A percentile compares a stretch with the other conserved stretches of the same genome.
Evolutionary conservation across 37 sponge, comb jelly and placozoan species (phyloP).

Genomic region (Cliona cf. orientalis): DNA sequence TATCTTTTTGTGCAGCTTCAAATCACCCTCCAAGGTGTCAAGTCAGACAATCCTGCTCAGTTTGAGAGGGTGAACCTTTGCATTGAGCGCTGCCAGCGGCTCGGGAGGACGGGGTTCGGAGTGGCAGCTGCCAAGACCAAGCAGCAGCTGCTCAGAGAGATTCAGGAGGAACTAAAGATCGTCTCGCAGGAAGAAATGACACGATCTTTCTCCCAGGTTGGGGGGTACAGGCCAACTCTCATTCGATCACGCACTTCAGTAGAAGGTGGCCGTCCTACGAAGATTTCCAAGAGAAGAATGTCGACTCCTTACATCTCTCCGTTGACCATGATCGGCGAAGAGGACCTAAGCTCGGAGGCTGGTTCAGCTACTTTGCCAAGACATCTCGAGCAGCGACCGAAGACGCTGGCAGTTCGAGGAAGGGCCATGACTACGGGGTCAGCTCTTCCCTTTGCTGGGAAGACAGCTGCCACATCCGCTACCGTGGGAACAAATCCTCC

Average conservation of each 20-base stretch:
- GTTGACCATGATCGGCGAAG: constrained; percentile 10
- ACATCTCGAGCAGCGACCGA: not conserved
- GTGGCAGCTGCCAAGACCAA: not conserved
- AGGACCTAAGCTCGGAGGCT: not conserved
- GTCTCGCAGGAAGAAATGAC: no score
- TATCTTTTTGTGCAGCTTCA: constrained; percentile 22
- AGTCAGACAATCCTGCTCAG: constrained; percentile 26
- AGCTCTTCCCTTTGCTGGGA: not conserved
- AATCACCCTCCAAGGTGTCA: constrained; percentile 12
- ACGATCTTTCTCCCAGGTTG: not conserved
- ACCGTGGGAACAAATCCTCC: no score
- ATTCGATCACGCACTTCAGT: constrained; percentile 9
- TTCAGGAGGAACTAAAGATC: constrained; percentile 20
- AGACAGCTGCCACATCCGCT: no score
- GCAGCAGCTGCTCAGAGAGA: constrained; percentile 8
- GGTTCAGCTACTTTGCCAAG: not conserved
- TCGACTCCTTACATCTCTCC: not conserved
- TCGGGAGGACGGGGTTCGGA: not conserved
- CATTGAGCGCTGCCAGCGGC: constrained; percentile 31
- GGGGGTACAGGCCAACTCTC: not conserved
- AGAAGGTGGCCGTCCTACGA: not conserved
- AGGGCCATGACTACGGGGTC: not conserved
- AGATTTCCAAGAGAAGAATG: not conserved
- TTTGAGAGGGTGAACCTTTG: constrained; percentile 1
- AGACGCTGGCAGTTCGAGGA: not conserved